These are phyloP conservation scores for Leptonema lineaticorne DNA, from an alignment of 1,140 invertebrate genomes.

Conservation along the genomic window DNA sequence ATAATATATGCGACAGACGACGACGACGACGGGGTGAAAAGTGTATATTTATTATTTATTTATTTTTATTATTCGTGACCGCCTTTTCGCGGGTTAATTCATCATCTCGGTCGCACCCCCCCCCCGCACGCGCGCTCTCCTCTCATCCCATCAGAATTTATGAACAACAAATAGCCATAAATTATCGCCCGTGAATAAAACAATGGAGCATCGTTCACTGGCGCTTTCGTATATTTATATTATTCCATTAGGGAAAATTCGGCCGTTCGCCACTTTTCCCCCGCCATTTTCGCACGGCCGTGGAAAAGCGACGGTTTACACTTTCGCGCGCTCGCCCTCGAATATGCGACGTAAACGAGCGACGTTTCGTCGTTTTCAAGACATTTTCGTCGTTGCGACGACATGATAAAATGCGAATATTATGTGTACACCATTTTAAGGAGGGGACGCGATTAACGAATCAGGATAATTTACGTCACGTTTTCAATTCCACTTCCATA, in stretches of 20 bases:
- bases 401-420: neutral
- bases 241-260: conserved; percentile 15
- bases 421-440: neutral
- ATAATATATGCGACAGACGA: too few relatives aligned
- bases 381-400: neutral
- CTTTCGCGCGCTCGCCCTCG: too few relatives aligned
- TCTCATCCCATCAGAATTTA: neutral
- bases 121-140: too few relatives aligned
- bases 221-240: conserved; percentile 15
- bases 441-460: too few relatives aligned
- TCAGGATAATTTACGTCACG: too few relatives aligned
- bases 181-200: conserved; percentile 1
- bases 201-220: neutral
- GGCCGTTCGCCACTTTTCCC: neutral
- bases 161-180: conserved; percentile 21
- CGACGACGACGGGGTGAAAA: too few relatives aligned
- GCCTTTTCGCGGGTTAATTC: neutral
- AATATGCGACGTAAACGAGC: too few relatives aligned
- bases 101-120: too few relatives aligned
- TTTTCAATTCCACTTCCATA: too few relatives aligned
- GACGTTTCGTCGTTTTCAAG: neutral
- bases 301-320: neutral
- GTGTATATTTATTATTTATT: too few relatives aligned
- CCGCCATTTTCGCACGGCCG: neutral
- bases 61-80: too few relatives aligned